Base-by-base conservation (phyloP, 2,113 vertebrate species). In the Sebastes schlegelii region DNA sequence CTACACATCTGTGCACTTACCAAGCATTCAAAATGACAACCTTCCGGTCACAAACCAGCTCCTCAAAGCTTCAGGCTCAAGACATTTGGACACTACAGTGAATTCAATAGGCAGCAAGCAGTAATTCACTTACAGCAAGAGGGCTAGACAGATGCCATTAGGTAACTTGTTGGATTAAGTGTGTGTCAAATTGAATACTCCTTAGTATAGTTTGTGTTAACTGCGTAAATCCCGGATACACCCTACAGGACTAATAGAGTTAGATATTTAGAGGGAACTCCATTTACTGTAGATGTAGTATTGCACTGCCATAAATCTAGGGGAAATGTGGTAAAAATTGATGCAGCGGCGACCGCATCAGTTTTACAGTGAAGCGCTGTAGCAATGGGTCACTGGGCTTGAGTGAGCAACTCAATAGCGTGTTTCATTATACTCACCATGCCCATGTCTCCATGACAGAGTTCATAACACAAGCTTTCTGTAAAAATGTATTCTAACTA, bases 131-230 rank as follows among this genome's bases (percentile, higher is more conserved):
- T 61, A 72, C 62, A 10, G 19, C 43, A 14, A 74, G 43, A 78
- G 10, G 51, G 49, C 46, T 72, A 54, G 67, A 48, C 43, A 66
- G 14, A 55, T 61, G 55, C 45, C 45, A 68, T 82, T 69, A 69
- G 40, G 17, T 78, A 80, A 83, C 65, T 58, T 57, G 60, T 67
- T 74, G 76, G 57, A 79, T 89, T 82, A 76, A 54, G 12, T 55
- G 58, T 68, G 72, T 68, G 81, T 51, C 74, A 86, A 74, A 78
- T 72, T 16, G 70, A 83, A 72, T 69, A 49, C 45, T 79, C 8
- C 34, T 79, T 11, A 43, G 23, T 23, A 0, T 14, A 46, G 68
- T 78, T 46, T 21, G 51, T 46, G 26, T 58, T 61, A 55, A 64
- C n/a, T 66, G 60, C 63, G 34, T 65, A n/a, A 19, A 57, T 66